Base-by-base conservation (phyloP, 2,797 vertebrate genomes). In the Malurus leucopterus region DNA sequence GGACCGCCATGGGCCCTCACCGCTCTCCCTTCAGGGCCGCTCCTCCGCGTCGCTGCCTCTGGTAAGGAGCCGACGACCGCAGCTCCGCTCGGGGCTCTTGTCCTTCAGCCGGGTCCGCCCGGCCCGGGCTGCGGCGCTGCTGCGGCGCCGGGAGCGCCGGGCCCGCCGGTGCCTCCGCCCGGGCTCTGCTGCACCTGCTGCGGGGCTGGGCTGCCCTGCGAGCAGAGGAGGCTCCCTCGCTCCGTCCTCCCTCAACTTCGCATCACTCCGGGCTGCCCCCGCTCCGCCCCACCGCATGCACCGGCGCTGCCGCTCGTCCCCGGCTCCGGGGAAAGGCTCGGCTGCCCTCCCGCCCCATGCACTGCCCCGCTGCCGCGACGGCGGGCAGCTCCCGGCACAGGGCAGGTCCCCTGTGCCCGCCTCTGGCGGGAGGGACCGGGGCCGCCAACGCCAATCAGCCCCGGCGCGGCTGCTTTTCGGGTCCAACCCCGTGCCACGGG, bases 191-290 rank as follows among this genome's bases (percentile, higher is more conserved):
- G 85, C 93, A 94, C 92, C 92, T 95, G 86, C 88, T 59, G 88
- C 62, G 82, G 84, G 70, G 61, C 72, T 77, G 73, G 40, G 83
- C 63, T 74, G 70, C 34, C 57, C 84, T 92, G 77, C 86, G 29
- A 71, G 79, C 44, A 71, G 78, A 58, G 71, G 83, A 86, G 53
- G 59, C 72, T 75, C 75, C 47, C 46, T 71, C 43, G 54, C 86
- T 92, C 86, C 74, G 86, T 65, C 40, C 76, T 84, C 84, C 71
- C 65, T 94, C 81, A 95, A 91, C 92, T 95, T 91, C 88, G 71
- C 95, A 92, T 94, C 86, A 86, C 94, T 92, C 79, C 30, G 47
- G 63, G 55, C 75, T 38, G 38, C 55, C 85, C 86, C 49, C 61
- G 38, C 83, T 82, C 58, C 71, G 27, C 78, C 59, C 70, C 58